Conservation (phyloP, 2,113 vertebrate species). For the Platichthys stellatus region DNA sequence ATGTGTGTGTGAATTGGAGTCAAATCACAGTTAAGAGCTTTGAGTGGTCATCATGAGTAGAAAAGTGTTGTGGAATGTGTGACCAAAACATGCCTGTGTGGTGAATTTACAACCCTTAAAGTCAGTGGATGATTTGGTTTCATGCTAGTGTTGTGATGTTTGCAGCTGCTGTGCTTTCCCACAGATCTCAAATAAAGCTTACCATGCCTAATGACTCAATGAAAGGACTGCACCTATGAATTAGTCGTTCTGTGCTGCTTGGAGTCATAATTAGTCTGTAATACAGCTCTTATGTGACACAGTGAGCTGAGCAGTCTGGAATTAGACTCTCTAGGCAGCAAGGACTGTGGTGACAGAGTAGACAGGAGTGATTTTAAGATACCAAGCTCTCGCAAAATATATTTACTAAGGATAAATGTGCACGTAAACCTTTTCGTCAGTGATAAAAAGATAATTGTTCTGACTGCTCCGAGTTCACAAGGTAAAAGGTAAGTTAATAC, state of each 20-base stretch:
- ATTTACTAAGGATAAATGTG: too few species aligned
- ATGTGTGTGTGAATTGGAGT: too few species aligned
- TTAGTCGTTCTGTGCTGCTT: background rate
- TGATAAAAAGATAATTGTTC: too few species aligned
- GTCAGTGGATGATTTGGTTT: background rate
- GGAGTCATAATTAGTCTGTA: background rate
- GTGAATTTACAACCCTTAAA: too few species aligned
- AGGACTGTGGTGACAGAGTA: background rate
- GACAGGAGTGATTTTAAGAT: background rate
- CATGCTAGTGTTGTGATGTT: background rate
- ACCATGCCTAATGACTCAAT: background rate
- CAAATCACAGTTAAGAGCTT: too few species aligned
- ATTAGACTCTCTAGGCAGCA: background rate
- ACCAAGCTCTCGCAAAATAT: too few species aligned
- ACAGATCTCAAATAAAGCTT: background rate
- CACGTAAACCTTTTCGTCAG: too few species aligned
- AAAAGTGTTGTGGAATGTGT: too few species aligned
- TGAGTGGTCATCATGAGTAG: too few species aligned
- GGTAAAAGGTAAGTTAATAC: too few species aligned
- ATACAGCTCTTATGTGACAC: background rate
- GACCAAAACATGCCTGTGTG: too few species aligned
- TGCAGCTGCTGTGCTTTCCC: background rate
- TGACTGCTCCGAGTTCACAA: too few species aligned
- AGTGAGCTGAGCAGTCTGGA: background rate
- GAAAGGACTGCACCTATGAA: background rate